Percentiles rank a stretch among this genome's conserved stretches.
phyloP scores from a whole-genome alignment of 2,888 invertebrate genomes.

The Microctonus aethiopoides region DNA sequence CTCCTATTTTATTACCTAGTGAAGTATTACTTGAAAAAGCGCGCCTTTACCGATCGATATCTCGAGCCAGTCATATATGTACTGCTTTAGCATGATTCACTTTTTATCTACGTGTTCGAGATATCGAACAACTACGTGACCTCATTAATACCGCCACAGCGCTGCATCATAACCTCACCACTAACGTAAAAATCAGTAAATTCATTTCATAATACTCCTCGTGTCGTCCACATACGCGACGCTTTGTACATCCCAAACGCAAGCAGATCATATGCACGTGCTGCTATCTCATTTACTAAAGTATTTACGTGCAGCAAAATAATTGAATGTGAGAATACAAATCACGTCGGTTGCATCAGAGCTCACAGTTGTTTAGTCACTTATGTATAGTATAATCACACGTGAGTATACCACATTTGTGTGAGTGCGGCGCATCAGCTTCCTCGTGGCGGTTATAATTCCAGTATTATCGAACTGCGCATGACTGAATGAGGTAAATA shows the following conservation, averaged over 20 bases:
- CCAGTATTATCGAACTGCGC: no score
- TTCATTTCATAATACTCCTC: background rate
- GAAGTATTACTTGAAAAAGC: background rate
- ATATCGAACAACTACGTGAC: slow-evolving; percentile 8
- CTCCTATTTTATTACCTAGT: no score
- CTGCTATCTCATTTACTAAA: slow-evolving; percentile 2
- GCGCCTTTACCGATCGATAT: background rate
- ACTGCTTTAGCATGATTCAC: no score
- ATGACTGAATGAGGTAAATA: no score
- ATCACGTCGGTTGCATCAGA: background rate
- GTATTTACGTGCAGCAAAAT: background rate
- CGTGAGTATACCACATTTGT: background rate
- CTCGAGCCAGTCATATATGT: no score
- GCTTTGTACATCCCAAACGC: background rate
- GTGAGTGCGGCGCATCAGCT: no score
- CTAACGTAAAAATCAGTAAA: slow-evolving; percentile 3
- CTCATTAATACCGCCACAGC: background rate
- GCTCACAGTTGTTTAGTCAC: background rate
- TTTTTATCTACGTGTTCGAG: background rate
- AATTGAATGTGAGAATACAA: background rate
- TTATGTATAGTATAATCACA: background rate
- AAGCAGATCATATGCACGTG: background rate
- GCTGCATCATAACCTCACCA: background rate
- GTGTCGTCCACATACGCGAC: slow-evolving; percentile 9
- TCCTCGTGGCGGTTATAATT: background rate